Evolutionary conservation across 2,797 vertebrate species (phyloP), one percentile per base, ranked within the genome.

Genomic region (Heterohyrax brucei): DNA sequence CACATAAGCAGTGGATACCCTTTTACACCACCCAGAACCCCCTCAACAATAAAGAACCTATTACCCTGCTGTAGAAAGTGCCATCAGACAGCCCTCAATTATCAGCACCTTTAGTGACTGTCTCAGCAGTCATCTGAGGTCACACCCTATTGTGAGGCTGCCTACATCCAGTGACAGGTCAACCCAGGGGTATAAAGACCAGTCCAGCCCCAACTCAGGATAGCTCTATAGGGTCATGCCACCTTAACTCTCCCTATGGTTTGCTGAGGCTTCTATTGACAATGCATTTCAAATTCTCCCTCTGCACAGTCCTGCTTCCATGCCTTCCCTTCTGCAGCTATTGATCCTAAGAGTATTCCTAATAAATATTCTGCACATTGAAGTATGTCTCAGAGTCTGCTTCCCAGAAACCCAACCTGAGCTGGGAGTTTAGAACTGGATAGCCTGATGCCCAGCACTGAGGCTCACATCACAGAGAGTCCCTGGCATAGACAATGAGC

Each of bases 321-420:
- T 48, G 50, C 78, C 80, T 92, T 64, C 30, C 76, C 13, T 62
- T 68, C 56, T 7, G 16, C 62, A 73, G 59, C 53, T 33, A 66
- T 46, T 72, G 64, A 56, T 73, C 87, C 86, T 46, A 76, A 91
- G 48, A 64, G 50, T 79, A 61, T 75, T 91, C 50, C 85, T 79
- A 70, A 89, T 86, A 66, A 87, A 83, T 39, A 75, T 33, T 77
- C 73, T 8, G 12, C 77, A 6, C 1, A 3, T 39, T n/a, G 39
- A 84, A 50, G n/a, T 89, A 39, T n/a, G 33, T 66, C 86, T 77
- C 53, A 56, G 78, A 92, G 28, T 28, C 72, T 13, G 56, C 91
- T 91, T 95, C 83, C 77, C 19, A 28, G 48, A 72, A 93, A 82
- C 70, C 80, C 68, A 73, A n/a, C n/a, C 80, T 73, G 33, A 68